A percentile compares a stretch with the other conserved stretches of the same genome.
phyloP scores from a whole-genome alignment of 1,140 invertebrate species.

The Zaprionus ornatus region DNA sequence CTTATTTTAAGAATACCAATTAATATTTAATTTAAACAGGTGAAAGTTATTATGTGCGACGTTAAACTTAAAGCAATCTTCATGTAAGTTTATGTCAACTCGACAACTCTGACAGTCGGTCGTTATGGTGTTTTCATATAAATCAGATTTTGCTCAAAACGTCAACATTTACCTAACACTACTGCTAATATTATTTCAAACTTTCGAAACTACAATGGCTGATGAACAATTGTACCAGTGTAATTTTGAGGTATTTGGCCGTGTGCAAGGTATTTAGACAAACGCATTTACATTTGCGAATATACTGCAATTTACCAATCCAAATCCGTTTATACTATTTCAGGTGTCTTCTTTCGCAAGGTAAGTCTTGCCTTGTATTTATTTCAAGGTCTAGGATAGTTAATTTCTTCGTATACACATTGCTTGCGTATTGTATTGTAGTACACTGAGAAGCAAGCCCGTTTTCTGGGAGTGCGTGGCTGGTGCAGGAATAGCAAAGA shows the following conservation, averaged over 20 bases:
- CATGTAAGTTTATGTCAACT: slow-evolving; percentile 42
- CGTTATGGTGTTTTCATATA: not conserved
- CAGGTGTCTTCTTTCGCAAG: slow-evolving; percentile 83
- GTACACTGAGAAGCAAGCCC: slow-evolving; percentile 86
- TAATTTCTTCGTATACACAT: not conserved
- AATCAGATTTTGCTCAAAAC: not conserved
- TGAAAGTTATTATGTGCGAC: not conserved
- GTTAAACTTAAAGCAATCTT: not conserved
- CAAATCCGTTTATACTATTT: not conserved
- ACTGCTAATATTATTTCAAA: not conserved
- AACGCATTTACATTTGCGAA: not conserved
- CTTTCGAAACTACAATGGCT: not conserved
- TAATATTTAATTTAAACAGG: not conserved
- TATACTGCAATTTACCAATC: not conserved
- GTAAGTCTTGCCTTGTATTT: slow-evolving; percentile 76
- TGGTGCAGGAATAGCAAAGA: slow-evolving; percentile 87
- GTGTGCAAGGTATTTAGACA: slow-evolving; percentile 9
- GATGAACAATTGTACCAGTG: not conserved
- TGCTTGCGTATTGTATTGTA: slow-evolving; percentile 1
- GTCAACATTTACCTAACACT: not conserved
- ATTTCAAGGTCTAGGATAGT: slow-evolving; percentile 13
- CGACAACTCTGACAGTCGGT: not conserved
- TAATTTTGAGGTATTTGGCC: slow-evolving; percentile 8
- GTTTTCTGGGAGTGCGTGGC: slow-evolving; percentile 85
- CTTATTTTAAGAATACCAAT: not conserved